These are phyloP conservation scores for Paramormyrops kingsleyae DNA, from an alignment of 2,113 vertebrate species.

Conservation along the genomic window DNA sequence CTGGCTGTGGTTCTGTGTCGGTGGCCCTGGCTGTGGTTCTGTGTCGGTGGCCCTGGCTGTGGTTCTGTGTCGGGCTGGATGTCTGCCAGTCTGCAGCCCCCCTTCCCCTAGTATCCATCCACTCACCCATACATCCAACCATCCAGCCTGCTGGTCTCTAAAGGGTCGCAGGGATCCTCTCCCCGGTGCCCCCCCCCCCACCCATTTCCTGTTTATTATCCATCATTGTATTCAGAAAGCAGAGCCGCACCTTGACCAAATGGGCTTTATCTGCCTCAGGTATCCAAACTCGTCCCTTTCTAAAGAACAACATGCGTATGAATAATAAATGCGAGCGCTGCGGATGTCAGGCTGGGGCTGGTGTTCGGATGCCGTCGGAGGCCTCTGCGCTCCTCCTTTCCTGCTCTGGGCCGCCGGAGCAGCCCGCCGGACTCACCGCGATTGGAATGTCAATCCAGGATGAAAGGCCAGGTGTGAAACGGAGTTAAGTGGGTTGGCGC, in stretches of 20 bases:
- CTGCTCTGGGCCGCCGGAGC: background rate
- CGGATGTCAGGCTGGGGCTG: background rate
- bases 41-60: background rate
- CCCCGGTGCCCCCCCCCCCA: background rate
- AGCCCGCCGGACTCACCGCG: background rate
- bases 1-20: background rate
- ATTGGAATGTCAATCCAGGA: background rate
- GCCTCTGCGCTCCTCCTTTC: background rate
- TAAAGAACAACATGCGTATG: background rate
- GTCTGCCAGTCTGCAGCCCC: too few relatives aligned
- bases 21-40: background rate
- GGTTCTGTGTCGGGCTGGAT: background rate
- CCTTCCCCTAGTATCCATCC: too few relatives aligned
- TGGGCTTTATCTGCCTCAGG: background rate
- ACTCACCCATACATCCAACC: too few relatives aligned
- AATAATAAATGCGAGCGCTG: background rate
- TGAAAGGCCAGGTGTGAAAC: background rate
- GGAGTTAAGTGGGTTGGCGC: background rate
- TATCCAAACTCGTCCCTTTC: background rate
- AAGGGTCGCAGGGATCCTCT: background rate
- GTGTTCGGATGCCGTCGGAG: background rate
- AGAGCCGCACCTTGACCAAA: background rate
- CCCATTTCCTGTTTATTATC: background rate
- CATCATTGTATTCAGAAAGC: background rate
- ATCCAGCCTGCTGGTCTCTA: too few relatives aligned